Percentiles rank a stretch among this genome's conserved stretches.
Evolutionary conservation across 2,888 invertebrate genomes (phyloP).

Genomic region (Reticulitermes lucifugus): DNA sequence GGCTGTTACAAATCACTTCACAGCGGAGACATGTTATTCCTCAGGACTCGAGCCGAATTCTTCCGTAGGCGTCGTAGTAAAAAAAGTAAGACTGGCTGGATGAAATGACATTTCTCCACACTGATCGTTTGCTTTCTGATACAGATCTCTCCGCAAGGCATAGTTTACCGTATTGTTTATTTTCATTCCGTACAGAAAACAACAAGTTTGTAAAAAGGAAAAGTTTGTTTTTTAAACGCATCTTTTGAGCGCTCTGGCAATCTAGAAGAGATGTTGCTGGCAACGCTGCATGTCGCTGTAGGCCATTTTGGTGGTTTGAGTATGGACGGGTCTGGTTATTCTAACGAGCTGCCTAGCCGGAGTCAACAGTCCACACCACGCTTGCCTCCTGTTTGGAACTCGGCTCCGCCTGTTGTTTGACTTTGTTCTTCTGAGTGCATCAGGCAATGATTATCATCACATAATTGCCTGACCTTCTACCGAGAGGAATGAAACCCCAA

Average conservation of each 20-base stretch:
- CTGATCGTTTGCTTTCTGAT: not conserved
- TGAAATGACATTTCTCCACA: not conserved
- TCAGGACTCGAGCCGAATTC: no score
- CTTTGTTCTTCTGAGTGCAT: constrained; percentile 42
- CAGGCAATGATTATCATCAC: constrained; percentile 45
- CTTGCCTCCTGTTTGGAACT: constrained; percentile 26
- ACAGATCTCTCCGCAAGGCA: not conserved
- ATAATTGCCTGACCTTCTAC: constrained; percentile 43
- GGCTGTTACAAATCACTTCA: no score
- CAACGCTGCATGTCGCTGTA: constrained; percentile 24
- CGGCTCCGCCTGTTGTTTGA: constrained; percentile 43
- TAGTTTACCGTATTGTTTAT: not conserved
- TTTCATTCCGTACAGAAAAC: constrained; percentile 6
- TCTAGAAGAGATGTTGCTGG: not conserved
- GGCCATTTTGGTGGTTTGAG: constrained; percentile 36
- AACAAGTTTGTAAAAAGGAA: not conserved
- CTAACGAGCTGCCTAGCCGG: constrained; percentile 36
- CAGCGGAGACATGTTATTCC: no score
- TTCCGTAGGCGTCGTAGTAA: no score
- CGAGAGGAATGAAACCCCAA: not conserved
- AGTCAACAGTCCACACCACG: constrained; percentile 11
- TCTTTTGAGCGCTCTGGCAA: not conserved
- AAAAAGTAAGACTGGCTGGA: no score
- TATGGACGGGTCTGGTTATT: constrained; percentile 38
- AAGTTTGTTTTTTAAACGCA: not conserved